Evolutionary conservation across 1,140 invertebrate genomes (phyloP).

Genomic region (Copidosoma floridanum): DNA sequence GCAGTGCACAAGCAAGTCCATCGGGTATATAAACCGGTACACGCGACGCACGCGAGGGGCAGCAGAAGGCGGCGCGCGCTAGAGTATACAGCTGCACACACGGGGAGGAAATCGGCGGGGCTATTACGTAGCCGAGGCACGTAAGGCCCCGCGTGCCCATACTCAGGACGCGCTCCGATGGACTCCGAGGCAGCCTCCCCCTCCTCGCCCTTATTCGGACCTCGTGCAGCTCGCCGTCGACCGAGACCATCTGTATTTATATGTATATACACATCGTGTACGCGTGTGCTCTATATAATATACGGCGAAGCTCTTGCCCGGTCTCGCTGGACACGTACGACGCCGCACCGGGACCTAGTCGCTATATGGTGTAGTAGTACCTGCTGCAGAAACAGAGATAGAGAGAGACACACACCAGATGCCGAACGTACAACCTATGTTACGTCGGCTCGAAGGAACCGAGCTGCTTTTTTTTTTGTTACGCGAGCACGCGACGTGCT

Average conservation of each 20-base stretch:
- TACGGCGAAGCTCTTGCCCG: too few relatives aligned
- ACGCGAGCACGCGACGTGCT: not conserved
- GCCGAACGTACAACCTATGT: too few relatives aligned
- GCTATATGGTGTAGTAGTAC: too few relatives aligned
- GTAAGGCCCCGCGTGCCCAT: slow-evolving; percentile 53
- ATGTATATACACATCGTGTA: not conserved
- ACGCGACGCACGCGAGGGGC: slow-evolving; percentile 9
- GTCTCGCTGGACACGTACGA: not conserved
- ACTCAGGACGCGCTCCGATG: slow-evolving; percentile 36
- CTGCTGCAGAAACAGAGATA: not conserved
- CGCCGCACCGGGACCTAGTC: too few relatives aligned
- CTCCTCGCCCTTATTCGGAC: not conserved
- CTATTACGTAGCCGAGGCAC: slow-evolving; percentile 52
- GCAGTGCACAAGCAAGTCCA: too few relatives aligned
- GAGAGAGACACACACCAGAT: not conserved
- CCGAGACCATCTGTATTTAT: not conserved
- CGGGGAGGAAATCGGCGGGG: slow-evolving; percentile 41
- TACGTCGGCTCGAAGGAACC: too few relatives aligned
- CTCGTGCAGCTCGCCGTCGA: not conserved
- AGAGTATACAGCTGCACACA: too few relatives aligned
- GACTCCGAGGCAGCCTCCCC: not conserved
- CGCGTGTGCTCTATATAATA: too few relatives aligned
- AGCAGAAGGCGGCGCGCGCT: not conserved
- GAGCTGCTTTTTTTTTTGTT: not conserved
- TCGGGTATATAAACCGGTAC: slow-evolving; percentile 18